phyloP scores from a whole-genome alignment of 2,113 vertebrate species.

The Canis aureus region DNA sequence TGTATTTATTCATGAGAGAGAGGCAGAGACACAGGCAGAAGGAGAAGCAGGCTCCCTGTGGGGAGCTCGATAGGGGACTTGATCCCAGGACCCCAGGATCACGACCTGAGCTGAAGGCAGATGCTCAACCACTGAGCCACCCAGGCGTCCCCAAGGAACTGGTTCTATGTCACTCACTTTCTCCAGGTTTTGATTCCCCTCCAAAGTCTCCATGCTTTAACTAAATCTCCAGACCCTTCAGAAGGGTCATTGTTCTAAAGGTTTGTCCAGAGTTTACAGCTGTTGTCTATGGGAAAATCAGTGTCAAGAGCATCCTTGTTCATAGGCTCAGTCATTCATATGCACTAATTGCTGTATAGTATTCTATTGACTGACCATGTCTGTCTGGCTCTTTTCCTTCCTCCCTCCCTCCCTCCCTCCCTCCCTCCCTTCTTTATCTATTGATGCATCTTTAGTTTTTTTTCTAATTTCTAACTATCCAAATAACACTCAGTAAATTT shows the following conservation, averaged over 20 bases:
- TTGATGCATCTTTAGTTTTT: not conserved
- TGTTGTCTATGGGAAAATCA: not conserved
- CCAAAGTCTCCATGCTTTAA: not conserved
- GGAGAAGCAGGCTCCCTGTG: too few relatives aligned
- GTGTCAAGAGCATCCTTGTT: not conserved
- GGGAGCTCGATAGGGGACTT: too few relatives aligned
- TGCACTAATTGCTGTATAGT: not conserved
- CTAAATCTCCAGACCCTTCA: not conserved
- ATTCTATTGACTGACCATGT: not conserved
- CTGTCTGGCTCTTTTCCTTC: not conserved
- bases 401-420: not conserved
- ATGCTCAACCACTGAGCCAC: too few relatives aligned
- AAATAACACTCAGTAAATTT: not conserved
- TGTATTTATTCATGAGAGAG: too few relatives aligned
- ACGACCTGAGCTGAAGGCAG: too few relatives aligned
- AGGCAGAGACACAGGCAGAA: too few relatives aligned
- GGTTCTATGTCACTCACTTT: not conserved
- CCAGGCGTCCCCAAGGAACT: not conserved
- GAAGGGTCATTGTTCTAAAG: too few relatives aligned
- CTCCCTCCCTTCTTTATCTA: not conserved
- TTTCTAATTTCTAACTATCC: not conserved
- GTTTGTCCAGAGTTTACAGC: not conserved
- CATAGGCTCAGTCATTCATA: not conserved
- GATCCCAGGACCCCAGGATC: too few relatives aligned
- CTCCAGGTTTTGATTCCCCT: not conserved